These are phyloP conservation scores for Diuraphis noxia DNA, from an alignment of 1,140 invertebrate genomes.

Conservation along the genomic window DNA sequence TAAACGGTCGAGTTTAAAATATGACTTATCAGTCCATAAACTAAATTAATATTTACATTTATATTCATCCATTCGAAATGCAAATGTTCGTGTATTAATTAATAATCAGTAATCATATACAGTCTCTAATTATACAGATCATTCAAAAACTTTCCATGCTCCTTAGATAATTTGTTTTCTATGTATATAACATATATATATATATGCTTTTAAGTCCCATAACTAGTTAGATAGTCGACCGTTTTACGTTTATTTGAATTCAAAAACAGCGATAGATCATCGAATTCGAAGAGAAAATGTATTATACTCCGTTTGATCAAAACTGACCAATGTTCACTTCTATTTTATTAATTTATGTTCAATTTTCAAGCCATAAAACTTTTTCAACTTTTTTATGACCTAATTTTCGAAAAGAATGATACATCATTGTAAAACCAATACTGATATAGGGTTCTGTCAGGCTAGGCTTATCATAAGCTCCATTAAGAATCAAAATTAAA, in stretches of 20 bases:
- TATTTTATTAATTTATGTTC: not conserved
- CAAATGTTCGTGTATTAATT: not conserved
- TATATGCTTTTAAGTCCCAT: not conserved
- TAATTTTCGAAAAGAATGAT: not conserved
- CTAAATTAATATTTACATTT: not conserved
- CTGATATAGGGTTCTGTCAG: too few relatives aligned
- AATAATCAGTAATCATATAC: not conserved
- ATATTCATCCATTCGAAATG: not conserved
- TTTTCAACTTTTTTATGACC: not conserved
- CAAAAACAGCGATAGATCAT: not conserved
- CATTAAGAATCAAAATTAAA: not conserved
- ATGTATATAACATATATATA: not conserved
- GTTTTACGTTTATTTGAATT: not conserved
- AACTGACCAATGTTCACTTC: not conserved
- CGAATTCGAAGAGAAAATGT: not conserved
- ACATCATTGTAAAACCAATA: not conserved
- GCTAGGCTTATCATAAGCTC: too few relatives aligned
- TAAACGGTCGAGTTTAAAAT: not conserved
- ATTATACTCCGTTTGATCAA: not conserved
- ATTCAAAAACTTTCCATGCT: not conserved
- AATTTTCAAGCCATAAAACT: not conserved
- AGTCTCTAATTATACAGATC: not conserved
- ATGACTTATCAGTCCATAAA: not conserved
- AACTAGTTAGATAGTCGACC: not conserved
- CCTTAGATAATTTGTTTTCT: not conserved